Conservation (phyloP, 2,113 vertebrate genomes). For the zebrafish (Danio rerio) region DNA sequence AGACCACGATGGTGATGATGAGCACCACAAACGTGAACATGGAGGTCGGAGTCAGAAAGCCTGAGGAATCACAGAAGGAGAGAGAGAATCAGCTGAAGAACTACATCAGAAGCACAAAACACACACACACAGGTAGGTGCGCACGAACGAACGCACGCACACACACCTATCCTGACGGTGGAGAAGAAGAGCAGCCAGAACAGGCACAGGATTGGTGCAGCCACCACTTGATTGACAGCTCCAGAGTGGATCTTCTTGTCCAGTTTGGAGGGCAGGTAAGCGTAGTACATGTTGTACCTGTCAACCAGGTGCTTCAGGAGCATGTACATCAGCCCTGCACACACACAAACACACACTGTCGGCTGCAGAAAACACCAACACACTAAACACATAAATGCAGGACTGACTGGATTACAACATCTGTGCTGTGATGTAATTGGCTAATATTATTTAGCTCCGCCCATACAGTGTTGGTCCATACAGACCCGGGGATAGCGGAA, state of each 20-base stretch:
- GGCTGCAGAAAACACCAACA: neutral
- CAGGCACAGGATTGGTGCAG: constrained; percentile 94
- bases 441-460: neutral
- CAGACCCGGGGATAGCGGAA: too few species aligned
- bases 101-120: too few species aligned
- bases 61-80: constrained; percentile 65
- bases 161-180: constrained; percentile 85
- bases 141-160: too few species aligned
- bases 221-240: constrained; percentile 97
- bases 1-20: constrained; percentile 95
- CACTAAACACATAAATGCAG: neutral
- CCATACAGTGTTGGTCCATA: neutral
- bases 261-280: constrained; percentile 95
- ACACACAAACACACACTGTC: neutral
- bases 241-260: constrained; percentile 98
- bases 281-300: constrained; percentile 98
- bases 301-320: constrained; percentile 96
- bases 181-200: constrained; percentile 98
- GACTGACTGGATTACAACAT: neutral
- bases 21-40: constrained; percentile 98
- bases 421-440: neutral
- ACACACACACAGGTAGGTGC: too few species aligned
- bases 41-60: constrained; percentile 88
- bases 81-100: neutral
- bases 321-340: constrained; percentile 95